Conservation (phyloP, 2,113 vertebrate genomes). For the Psittacula cyanocephala region DNA sequence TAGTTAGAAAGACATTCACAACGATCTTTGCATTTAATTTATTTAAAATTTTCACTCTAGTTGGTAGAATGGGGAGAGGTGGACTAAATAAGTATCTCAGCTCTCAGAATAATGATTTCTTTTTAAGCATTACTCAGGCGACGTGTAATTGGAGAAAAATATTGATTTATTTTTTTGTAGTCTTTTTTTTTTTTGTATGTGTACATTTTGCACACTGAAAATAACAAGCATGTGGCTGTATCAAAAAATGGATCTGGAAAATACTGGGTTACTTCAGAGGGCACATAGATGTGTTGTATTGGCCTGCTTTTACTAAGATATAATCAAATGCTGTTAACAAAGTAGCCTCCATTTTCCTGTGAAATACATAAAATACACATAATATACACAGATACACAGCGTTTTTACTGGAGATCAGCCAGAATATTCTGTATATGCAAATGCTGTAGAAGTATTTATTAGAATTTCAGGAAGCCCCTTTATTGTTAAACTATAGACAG, state of each 20-base stretch:
- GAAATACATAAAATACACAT: not conserved
- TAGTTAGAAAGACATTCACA: not conserved
- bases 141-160: not conserved
- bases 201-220: not conserved
- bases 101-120: not conserved
- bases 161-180: not conserved
- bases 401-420: not conserved
- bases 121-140: not conserved
- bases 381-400: not conserved
- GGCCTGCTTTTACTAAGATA: not conserved
- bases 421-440: not conserved
- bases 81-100: not conserved
- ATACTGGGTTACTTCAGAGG: not conserved
- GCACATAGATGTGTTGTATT: not conserved
- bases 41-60: accelerated
- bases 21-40: not conserved
- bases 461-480: not conserved
- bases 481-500: not conserved
- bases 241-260: not conserved
- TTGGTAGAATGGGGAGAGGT: not conserved
- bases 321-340: not conserved
- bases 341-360: not conserved
- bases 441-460: not conserved
- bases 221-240: not conserved
- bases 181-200: not conserved